phyloP scores from a whole-genome alignment of 92 coral and sea anemone species.

The Anthopleura xanthogrammica region DNA sequence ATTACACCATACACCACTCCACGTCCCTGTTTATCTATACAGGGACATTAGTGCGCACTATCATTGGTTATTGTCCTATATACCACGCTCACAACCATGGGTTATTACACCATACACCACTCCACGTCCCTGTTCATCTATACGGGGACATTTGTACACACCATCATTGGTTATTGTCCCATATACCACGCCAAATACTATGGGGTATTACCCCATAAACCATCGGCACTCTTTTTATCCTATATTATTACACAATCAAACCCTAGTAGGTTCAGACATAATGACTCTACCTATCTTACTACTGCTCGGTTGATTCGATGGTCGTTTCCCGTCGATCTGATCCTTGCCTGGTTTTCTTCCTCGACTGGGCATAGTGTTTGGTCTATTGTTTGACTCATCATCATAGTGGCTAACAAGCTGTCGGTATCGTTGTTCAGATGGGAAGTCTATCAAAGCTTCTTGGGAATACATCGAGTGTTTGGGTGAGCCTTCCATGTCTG shows the following conservation, averaged over 20 bases:
- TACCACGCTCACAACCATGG: not conserved
- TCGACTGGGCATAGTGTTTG: conserved; percentile 16
- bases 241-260: conserved; percentile 13
- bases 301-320: conserved; percentile 28
- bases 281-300: conserved; percentile 63
- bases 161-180: not conserved
- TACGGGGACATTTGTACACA: not conserved
- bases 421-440: conserved; percentile 81
- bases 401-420: conserved; percentile 75
- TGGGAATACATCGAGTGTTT: conserved; percentile 50
- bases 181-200: not conserved
- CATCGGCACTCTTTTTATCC: too few relatives aligned
- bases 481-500: conserved; percentile 62
- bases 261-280: conserved; percentile 67
- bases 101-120: too few relatives aligned
- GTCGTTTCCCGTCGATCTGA: conserved; percentile 24
- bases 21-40: not conserved
- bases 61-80: not conserved
- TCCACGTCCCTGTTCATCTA: not conserved
- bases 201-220: too few relatives aligned
- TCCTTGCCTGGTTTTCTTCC: conserved; percentile 19
- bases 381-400: conserved; percentile 18
- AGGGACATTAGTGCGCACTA: not conserved
- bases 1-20: too few relatives aligned
- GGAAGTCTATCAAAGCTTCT: conserved; percentile 79